Base-by-base conservation (phyloP, 1,140 invertebrate species). In the Chelonus insularis region DNA sequence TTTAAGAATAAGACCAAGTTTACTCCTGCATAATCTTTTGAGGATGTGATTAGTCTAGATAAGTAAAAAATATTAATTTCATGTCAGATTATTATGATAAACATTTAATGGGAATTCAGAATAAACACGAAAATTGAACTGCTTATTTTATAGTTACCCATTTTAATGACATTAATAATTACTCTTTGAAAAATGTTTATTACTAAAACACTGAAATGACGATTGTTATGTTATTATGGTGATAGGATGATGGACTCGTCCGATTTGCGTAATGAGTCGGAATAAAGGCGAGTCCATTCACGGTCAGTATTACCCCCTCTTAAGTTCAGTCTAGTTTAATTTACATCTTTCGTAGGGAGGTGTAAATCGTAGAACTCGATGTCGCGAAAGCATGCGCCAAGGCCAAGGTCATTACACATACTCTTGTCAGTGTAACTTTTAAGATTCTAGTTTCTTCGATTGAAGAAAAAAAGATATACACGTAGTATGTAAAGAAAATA, bases 321-420 rank as follows among this genome's bases (percentile, higher is more conserved):
- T 12, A 11, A 1, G 8, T 21, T 34, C 16, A 39, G 45, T 20
- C 57, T 12, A 18, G 32, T 59, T 18, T 60, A 64, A 64, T 64
- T 64, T 64, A 61, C 58, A 64, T 64, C 45, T 57, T 61, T 60
- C 34, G 18, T 57, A 9, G 41, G 50, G 23, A 9, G 63, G 56
- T 52, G 63, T 62, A 65, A 65, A 65, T 65, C 56, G 56, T 39
- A 20, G 18, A 52, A 14, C 62, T 57, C 41, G 57, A 64, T 64
- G 62, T 60, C 62, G 52, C 62, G 51, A 59, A 55, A 52, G 56
- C 34, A 60, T 60, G 48, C 47, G 21, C 34, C 57, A 57, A 66
- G 57, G 60, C 51, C 64, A 66, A 66, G 64, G 64, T 56, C 63
- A 37, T 60, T 58, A 32, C 34, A 62, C 48, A 64, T 34, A 41